Base-by-base conservation (phyloP, 2,888 invertebrate genomes). In the Schizotus pectinicornis region DNA sequence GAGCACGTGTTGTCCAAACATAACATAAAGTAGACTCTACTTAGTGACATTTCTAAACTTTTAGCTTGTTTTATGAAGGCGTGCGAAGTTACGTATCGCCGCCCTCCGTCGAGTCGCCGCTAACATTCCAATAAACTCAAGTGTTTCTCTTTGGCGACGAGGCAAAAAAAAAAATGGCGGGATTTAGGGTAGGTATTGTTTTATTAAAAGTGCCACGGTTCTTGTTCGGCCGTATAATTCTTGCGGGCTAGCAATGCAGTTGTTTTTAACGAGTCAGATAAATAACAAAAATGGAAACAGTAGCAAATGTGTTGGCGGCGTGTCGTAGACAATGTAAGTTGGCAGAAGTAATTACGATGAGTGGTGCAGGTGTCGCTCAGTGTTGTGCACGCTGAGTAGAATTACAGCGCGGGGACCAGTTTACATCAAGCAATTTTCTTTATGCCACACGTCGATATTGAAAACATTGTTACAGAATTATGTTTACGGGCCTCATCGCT, bases 1-100 rank as follows among this genome's bases (percentile, higher is more conserved):
- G 59, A 76, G 76, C 77, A 77, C 76, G 76, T 77, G 77, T 76
- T 77, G 76, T 76, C 74, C 75, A 75, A 76, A 77, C 72, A 74
- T 75, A 75, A 77, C 76, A 75, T 76, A 75, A 74, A 75, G 67
- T 72, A 74, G 73, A 76, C 74, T 71, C 69, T 72, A 71, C 69
- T 74, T 69, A 72, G 73, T 67, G 75, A 72, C 73, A 70, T 74
- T 74, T 72, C 72, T 68, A 73, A 74, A 74, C 70, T 74, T 74
- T 74, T 71, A 56, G 37, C 36, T 55, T 58, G 59, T 50, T 59
- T 59, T 54, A 54, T 54, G 59, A 39, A 59, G 49, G 54, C 50
- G 54, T 48, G 22, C 2, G 5, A 22, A 22, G 22, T 22, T 22
- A 22, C 22, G 22, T 22, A 22, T 22, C 22, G 22, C 22, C 22